phyloP scores from a whole-genome alignment of 2,797 vertebrate species.

The Sebastes steindachneri region DNA sequence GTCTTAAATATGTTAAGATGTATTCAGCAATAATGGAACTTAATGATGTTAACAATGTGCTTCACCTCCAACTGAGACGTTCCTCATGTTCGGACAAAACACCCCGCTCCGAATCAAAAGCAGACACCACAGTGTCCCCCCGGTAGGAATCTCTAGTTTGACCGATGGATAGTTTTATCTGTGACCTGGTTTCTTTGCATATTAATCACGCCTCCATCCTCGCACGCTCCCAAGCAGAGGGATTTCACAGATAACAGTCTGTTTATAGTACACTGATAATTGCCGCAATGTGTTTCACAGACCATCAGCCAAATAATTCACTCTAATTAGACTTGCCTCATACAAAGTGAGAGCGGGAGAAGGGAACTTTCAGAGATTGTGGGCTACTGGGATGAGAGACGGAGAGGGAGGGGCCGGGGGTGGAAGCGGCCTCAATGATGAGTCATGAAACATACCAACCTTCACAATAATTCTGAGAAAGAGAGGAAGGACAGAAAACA shows the following conservation, averaged over 20 bases:
- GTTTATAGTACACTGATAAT: conserved; percentile 66
- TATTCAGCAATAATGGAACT: not conserved
- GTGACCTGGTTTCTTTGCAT: conserved; percentile 78
- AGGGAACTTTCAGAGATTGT: conserved; percentile 28
- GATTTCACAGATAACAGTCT: conserved; percentile 78
- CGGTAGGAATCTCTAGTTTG: conserved; percentile 43
- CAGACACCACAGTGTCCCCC: not conserved
- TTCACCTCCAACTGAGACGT: not conserved
- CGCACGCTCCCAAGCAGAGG: conserved; percentile 54
- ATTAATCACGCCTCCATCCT: conserved; percentile 72
- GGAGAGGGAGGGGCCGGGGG: not conserved
- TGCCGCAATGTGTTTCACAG: conserved; percentile 70
- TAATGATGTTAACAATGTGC: not conserved
- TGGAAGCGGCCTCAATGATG: conserved; percentile 16
- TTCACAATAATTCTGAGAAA: conserved; percentile 3
- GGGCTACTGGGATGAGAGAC: conserved; percentile 13
- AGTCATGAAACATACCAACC: conserved; percentile 40
- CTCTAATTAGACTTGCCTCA: conserved; percentile 67
- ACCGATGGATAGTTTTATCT: conserved; percentile 68
- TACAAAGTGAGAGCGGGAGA: conserved; percentile 42
- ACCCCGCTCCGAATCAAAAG: not conserved
- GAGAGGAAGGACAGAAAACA: not conserved
- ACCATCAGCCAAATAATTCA: conserved; percentile 70
- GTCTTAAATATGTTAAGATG: not conserved
- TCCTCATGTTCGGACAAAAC: not conserved